These are phyloP conservation scores for Orchesella cincta DNA, from an alignment of 1,140 invertebrate genomes.

Conservation along the genomic window DNA sequence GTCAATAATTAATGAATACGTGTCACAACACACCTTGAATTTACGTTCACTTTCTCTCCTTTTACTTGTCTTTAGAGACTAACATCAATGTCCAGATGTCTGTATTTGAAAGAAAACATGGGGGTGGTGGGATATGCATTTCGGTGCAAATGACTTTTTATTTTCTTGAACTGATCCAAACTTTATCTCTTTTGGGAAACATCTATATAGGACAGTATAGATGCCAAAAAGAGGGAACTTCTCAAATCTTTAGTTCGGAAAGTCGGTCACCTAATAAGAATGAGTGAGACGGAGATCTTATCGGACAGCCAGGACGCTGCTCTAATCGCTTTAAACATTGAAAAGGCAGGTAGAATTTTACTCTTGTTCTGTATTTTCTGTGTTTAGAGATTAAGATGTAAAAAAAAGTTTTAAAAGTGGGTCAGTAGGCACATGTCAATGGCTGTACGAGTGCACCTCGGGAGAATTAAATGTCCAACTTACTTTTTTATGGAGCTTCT, in stretches of 20 bases:
- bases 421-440: not conserved
- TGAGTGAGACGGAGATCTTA: conserved; percentile 29
- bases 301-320: conserved; percentile 33
- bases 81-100: not conserved
- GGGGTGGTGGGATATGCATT: too few species aligned
- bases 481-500: not conserved
- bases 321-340: conserved; percentile 39
- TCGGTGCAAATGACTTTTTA: too few species aligned
- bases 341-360: conserved; percentile 41
- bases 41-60: not conserved
- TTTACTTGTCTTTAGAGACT: not conserved
- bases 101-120: too few species aligned
- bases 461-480: not conserved
- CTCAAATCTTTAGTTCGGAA: conserved; percentile 39
- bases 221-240: conserved; percentile 40
- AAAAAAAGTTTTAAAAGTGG: not conserved
- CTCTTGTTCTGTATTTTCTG: not conserved
- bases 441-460: not conserved
- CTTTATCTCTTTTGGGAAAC: not conserved
- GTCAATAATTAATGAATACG: conserved; percentile 12
- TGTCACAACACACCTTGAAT: not conserved
- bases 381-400: not conserved
- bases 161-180: not conserved
- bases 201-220: conserved; percentile 38
- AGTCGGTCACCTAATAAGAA: conserved; percentile 27